Evolutionary conservation across 1,140 invertebrate species (phyloP).

Genomic region (Battus philenor): DNA sequence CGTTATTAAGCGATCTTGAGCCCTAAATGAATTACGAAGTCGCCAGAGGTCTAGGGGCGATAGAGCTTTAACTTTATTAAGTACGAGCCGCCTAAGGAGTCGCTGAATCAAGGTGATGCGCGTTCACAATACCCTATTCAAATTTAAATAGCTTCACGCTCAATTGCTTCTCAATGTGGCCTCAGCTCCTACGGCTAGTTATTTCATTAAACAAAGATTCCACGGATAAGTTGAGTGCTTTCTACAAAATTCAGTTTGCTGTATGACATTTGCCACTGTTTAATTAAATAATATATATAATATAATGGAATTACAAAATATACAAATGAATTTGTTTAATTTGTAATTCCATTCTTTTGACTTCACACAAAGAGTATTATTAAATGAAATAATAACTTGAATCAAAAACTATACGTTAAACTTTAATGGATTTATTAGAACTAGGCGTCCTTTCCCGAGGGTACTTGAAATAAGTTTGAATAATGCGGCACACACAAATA

Average conservation of each 20-base stretch:
- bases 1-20: conserved; percentile 32
- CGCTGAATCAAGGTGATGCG: conserved; percentile 69
- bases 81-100: conserved; percentile 43
- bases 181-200: conserved; percentile 56
- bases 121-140: conserved; percentile 72
- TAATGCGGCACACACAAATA: conserved; percentile 39
- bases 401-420: too few species aligned
- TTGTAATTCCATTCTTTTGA: too few species aligned
- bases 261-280: conserved; percentile 18
- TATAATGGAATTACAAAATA: background rate
- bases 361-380: too few species aligned
- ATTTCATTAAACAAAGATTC: conserved; percentile 70
- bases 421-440: background rate
- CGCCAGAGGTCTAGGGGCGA: conserved; percentile 39
- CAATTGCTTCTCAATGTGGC: conserved; percentile 73
- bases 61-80: conserved; percentile 69
- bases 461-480: conserved; percentile 3
- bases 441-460: background rate
- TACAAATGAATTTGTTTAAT: too few species aligned
- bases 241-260: conserved; percentile 22
- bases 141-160: conserved; percentile 75
- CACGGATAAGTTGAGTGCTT: conserved; percentile 38
- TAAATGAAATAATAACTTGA: too few species aligned
- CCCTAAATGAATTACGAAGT: conserved; percentile 38
- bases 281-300: background rate